phyloP scores from a whole-genome alignment of 1,140 invertebrate genomes.

The Trissolcus basalis region DNA sequence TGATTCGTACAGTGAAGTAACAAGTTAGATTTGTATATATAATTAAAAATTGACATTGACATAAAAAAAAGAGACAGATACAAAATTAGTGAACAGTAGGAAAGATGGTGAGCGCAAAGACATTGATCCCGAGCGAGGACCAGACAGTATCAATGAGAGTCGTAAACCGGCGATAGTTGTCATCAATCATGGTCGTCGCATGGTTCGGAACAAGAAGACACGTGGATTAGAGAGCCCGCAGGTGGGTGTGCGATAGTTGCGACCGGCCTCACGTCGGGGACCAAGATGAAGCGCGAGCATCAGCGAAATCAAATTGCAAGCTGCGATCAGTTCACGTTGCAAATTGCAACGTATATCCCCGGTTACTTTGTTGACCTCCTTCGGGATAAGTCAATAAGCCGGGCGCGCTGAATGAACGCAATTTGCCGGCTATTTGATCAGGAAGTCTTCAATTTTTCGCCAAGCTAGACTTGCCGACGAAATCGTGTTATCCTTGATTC shows the following conservation, averaged over 20 bases:
- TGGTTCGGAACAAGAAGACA: slow-evolving; percentile 40
- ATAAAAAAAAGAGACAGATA: slow-evolving; percentile 25
- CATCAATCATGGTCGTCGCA: slow-evolving; percentile 36
- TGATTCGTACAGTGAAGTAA: background rate
- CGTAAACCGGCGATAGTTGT: slow-evolving; percentile 32
- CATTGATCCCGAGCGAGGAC: slow-evolving; percentile 59
- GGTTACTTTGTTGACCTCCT: slow-evolving; percentile 41
- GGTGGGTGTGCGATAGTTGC: slow-evolving; percentile 41
- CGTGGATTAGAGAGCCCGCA: slow-evolving; percentile 27
- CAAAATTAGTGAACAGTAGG: slow-evolving; percentile 34
- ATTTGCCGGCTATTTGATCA: slow-evolving; percentile 38
- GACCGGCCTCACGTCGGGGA: slow-evolving; percentile 27
- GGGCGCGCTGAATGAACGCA: slow-evolving; percentile 31
- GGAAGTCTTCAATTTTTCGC: slow-evolving; percentile 39
- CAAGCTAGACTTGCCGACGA: slow-evolving; percentile 6
- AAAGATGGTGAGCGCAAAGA: slow-evolving; percentile 50
- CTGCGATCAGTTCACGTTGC: slow-evolving; percentile 30
- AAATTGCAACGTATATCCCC: slow-evolving; percentile 47
- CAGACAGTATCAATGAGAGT: slow-evolving; percentile 63
- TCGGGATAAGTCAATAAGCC: slow-evolving; percentile 47
- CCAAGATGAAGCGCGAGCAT: slow-evolving; percentile 40
- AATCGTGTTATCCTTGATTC: slow-evolving; percentile 16
- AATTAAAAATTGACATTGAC: slow-evolving; percentile 2
- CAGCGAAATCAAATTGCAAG: slow-evolving; percentile 45
- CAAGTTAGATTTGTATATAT: background rate